Base-by-base conservation (phyloP, 2,113 vertebrate species). In the Paratilapia polleni region DNA sequence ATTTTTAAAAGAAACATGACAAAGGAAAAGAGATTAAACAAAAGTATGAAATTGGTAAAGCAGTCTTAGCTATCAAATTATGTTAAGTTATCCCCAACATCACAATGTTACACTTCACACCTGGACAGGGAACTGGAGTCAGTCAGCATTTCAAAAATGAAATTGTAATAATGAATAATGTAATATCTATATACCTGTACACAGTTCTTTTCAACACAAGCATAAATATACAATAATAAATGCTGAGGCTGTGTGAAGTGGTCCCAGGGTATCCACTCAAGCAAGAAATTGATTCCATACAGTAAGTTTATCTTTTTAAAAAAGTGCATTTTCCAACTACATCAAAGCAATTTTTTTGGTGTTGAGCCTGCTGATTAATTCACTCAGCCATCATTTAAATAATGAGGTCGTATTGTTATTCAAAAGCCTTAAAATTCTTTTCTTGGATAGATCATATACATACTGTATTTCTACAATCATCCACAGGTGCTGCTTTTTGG, bases 121-220 rank as follows among this genome's bases (percentile, higher is more conserved):
- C 66, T 3, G 66, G 24, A 52, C 26, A 52, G 68, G 17, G 26
- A 73, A 73, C 47, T 34, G 47, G 52, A 73, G 52, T 52, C 26
- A 8, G 36, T 36, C 36, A 73, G 43, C 47, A n/a, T 73, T 73
- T 52, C 43, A 52, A 73, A 73, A 73, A 73, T 73, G 43, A 73
- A 73, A 54, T 54, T 34, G 47, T 14, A 73, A 34, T 54, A 73
- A 73, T 73, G 68, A 73, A 73, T 54, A 73, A 73, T 73, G 26
- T 73, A 73, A 73, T 73, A 73, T 49, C 47, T 34, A 73, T 31
- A 52, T 52, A 52, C 43, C 43, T 73, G 66, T 52, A 73, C 24
- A 52, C 26, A 73, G 10, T 43, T 52, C 10, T 73, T 49, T 73
- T 73, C 47, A 73, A 31, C 13, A 28, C 68, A 73, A 34, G 68